These are phyloP conservation scores for Zophobas atratus DNA, from an alignment of 1,140 invertebrate genomes.

Conservation along the genomic window DNA sequence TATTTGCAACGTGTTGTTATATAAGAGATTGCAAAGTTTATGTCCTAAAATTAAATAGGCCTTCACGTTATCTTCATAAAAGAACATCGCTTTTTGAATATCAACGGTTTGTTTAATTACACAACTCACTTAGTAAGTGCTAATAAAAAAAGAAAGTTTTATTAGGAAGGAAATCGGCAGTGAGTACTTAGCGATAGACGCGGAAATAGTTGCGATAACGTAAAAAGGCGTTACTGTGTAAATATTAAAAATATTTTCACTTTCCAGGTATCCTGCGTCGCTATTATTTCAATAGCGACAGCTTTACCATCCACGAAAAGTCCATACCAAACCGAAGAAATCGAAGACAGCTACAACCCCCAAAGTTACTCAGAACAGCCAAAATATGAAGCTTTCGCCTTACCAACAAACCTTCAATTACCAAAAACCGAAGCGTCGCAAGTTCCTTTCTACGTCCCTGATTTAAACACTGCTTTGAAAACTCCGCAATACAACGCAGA, in stretches of 20 bases:
- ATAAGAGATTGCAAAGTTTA: constrained; percentile 13
- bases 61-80: constrained; percentile 10
- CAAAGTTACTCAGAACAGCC: constrained; percentile 44
- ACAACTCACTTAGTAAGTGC: constrained; percentile 36
- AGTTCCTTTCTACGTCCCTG: constrained; percentile 59
- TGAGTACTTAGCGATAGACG: background rate
- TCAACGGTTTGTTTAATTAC: constrained; percentile 19
- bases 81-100: constrained; percentile 19
- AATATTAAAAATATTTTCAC: constrained; percentile 12
- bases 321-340: constrained; percentile 23
- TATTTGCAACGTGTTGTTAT: background rate
- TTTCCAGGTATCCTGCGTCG: constrained; percentile 38
- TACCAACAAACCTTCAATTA: constrained; percentile 59
- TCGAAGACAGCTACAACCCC: constrained; percentile 26
- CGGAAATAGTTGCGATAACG: constrained; percentile 28
- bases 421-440: constrained; percentile 54
- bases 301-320: constrained; percentile 37
- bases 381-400: constrained; percentile 45
- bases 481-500: constrained; percentile 54
- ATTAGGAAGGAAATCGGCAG: background rate
- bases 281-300: constrained; percentile 15
- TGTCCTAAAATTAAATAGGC: constrained; percentile 13
- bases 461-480: constrained; percentile 56
- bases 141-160: constrained; percentile 33
- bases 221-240: constrained; percentile 9